Base-by-base conservation (phyloP, 1,140 invertebrate species). In the Drosophila lini region DNA sequence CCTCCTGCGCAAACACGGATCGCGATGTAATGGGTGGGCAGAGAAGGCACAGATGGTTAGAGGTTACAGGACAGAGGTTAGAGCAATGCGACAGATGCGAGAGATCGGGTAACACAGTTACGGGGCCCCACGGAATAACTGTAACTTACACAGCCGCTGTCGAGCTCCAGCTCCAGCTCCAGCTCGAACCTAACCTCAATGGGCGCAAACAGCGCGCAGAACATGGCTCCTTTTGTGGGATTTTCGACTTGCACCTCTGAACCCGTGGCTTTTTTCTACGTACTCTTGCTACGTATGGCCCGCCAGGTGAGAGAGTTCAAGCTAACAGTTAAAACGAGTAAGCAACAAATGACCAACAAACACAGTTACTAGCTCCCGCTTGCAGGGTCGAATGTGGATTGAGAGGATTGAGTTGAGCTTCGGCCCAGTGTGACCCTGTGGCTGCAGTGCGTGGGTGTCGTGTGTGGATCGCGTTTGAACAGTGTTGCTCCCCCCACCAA, bases 1-100 rank as follows among this genome's bases (percentile, higher is more conserved):
- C 98, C 94, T 99, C 97, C 91, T 92, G 58, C 38, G n/a, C 16
- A 28, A 44, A 25, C 22, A 25, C 22, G 47, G 45, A 50, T 50
- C 32, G 61, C 28, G 63, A 36, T 52, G 45, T 42, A 44, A 50
- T 56, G 32, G 38, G 13, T 40, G 52, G 32, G 45, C 64, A 80
- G 48, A 68, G 55, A 75, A 75, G 53, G 69, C 81, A 80, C 76
- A 84, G 19, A 34, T 59, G 42, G 65, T 71, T 71, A 71, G 44
- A 55, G 52, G 50, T 53, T 22, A 22, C 11, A 53, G 48, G 48
- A 9, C 25, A 45, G 10, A 22, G 42, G 42, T 45, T 22, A n/a
- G 22, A 10, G 22, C 13, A 59, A 56, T 64, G 31, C 47, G 22
- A 55, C 13, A 28, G 16, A 67, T 50, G 45, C 28, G 15, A 32